A percentile compares a stretch with the other conserved stretches of the same genome.
Evolutionary conservation across 2,797 vertebrate genomes (phyloP).

Genomic region (Chloroceryle amazona): DNA sequence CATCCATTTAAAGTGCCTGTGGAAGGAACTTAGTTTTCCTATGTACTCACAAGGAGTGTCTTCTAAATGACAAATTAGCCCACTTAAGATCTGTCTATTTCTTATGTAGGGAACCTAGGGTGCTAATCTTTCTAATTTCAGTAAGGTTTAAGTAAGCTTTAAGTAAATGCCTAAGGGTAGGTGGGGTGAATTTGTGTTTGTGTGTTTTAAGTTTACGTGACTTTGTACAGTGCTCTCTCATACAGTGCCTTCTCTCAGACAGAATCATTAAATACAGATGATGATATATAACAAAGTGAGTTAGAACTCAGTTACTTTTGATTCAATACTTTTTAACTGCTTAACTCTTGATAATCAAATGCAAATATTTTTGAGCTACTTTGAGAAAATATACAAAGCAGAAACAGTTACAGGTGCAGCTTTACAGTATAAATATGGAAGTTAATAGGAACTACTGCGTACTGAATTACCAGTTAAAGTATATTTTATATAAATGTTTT

Average conservation of each 20-base stretch:
- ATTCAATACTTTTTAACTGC: neutral
- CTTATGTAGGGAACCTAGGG: neutral
- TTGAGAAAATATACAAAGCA: neutral
- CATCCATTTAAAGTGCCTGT: neutral
- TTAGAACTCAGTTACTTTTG: neutral
- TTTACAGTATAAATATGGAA: neutral
- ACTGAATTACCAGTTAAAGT: slow-evolving; percentile 11
- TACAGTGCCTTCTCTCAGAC: neutral
- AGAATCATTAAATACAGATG: neutral
- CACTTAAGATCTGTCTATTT: neutral
- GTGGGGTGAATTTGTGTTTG: neutral
- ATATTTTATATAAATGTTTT: slow-evolving; percentile 30
- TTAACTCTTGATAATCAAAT: neutral
- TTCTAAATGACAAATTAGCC: neutral
- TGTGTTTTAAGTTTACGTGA: neutral
- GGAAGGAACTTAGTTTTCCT: neutral
- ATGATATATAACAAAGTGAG: neutral
- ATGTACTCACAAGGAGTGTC: neutral
- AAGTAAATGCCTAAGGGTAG: neutral
- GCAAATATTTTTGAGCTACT: neutral
- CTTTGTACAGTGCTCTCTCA: neutral
- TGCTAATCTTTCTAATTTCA: neutral
- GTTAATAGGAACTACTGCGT: neutral
- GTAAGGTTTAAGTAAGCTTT: neutral
- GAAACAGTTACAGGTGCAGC: neutral